Evolutionary conservation across 1,140 invertebrate species (phyloP), one percentile per base, ranked within the genome.

Genomic region (Papilio dardanus): DNA sequence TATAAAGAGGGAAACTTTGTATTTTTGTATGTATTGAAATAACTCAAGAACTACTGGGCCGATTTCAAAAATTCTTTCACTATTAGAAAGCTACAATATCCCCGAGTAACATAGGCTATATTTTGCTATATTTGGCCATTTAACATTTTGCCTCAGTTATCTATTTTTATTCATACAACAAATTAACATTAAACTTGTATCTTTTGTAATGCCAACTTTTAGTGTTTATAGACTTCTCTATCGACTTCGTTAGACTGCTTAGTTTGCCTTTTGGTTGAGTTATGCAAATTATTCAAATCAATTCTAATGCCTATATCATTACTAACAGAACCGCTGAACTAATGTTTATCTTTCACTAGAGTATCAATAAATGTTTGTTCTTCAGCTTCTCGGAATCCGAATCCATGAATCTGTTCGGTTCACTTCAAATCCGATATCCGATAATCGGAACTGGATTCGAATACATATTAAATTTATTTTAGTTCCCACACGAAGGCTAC

Each of bases 291-390:
- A 58, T 58, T 58, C 50, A 24, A 58, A 58, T 69, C 21, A 40
- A 37, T 69, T 69, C 67, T 24, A 69, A 37, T 50, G 28, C 28
- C 40, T 42, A 30, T 28, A 28, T 50, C 24, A 16, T 30, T 50
- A 71, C 37, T 40, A 30, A 12, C 40, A 28, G 42, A 46, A 71
- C 1, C 40, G 68, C 24, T 71, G 37, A 46, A 50, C 68, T 50
- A 46, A 46, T 71, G 68, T 71, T 71, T 71, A 46, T n/a, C 12
- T 71, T 71, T 40, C 40, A 42, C 40, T 71, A 46, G 40, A 71
- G 40, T 12, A 71, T 42, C 68, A n/a, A 71, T 71, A 46, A 71
- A 71, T 71, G 69, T 50, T 71, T 71, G 69, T 71, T 71, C 68
- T 71, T 30, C 69, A 31, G 24, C n/a, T 71, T 28, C 69, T n/a